phyloP scores from a whole-genome alignment of 2,113 vertebrate species.

The Takifugu flavidus region DNA sequence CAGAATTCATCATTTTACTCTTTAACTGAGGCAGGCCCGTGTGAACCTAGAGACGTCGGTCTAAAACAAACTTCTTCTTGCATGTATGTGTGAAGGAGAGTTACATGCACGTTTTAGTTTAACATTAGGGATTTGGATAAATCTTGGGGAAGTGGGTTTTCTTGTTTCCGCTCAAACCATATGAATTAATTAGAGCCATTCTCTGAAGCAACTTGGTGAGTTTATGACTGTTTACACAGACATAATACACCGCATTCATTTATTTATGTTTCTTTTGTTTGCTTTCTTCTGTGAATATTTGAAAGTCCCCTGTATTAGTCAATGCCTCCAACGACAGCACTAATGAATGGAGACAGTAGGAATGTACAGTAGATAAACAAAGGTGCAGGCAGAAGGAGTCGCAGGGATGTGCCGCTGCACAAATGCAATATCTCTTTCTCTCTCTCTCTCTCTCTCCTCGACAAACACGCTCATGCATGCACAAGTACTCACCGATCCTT shows the following conservation, averaged over 20 bases:
- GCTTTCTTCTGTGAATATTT: no score
- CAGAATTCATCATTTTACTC: no score
- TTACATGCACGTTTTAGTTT: slow-evolving; percentile 10
- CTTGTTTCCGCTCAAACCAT: slow-evolving; percentile 42
- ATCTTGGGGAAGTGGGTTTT: slow-evolving; percentile 35
- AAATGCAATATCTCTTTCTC: slow-evolving; percentile 24
- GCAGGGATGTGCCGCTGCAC: slow-evolving; percentile 19
- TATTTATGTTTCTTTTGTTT: no score
- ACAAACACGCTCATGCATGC: slow-evolving; percentile 32
- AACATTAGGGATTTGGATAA: slow-evolving; percentile 32
- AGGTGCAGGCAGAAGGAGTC: slow-evolving; percentile 14
- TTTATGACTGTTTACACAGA: slow-evolving; percentile 19
- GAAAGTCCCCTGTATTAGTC: no score
- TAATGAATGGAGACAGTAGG: neutral
- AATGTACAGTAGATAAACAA: slow-evolving; percentile 16
- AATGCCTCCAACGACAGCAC: neutral
- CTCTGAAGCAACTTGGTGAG: slow-evolving; percentile 39
- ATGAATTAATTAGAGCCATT: slow-evolving; percentile 49
- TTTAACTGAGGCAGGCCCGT: neutral
- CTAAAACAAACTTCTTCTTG: neutral
- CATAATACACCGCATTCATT: no score
- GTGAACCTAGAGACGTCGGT: neutral
- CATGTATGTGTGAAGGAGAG: neutral
- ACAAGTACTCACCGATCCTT: slow-evolving; percentile 60
- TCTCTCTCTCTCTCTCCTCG: slow-evolving; percentile 1